Evolutionary conservation across 2,888 invertebrate species (phyloP).

Genomic region (Tinea trinotella): DNA sequence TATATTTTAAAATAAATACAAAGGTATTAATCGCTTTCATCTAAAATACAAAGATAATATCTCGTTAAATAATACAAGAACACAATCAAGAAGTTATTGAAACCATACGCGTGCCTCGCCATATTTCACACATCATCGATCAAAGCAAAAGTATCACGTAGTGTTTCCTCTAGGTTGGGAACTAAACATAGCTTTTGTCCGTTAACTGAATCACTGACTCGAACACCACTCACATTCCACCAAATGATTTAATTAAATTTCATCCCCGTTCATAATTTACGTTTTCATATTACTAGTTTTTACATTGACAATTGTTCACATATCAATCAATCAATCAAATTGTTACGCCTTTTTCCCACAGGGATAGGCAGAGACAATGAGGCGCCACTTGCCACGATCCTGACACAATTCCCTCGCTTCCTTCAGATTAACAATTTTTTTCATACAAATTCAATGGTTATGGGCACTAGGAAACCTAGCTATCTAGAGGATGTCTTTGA

Average conservation of each 20-base stretch:
- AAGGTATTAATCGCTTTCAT: too few relatives aligned
- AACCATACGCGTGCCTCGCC: slow-evolving; percentile 29
- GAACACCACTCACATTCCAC: slow-evolving; percentile 12
- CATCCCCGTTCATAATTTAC: background rate
- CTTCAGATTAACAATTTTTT: too few relatives aligned
- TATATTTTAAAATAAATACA: too few relatives aligned
- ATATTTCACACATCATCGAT: slow-evolving; percentile 49
- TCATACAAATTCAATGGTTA: too few relatives aligned
- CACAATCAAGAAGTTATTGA: too few relatives aligned
- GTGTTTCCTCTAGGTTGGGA: background rate
- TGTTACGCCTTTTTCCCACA: too few relatives aligned
- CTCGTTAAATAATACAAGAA: background rate
- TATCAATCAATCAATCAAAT: too few relatives aligned
- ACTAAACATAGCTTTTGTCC: background rate
- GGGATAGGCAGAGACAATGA: too few relatives aligned
- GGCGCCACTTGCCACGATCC: too few relatives aligned
- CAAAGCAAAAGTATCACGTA: slow-evolving; percentile 36
- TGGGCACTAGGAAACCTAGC: too few relatives aligned
- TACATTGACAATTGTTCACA: background rate
- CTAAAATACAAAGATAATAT: background rate
- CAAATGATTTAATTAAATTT: slow-evolving; percentile 9
- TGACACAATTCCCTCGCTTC: too few relatives aligned
- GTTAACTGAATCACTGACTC: slow-evolving; percentile 11
- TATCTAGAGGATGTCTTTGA: too few relatives aligned
- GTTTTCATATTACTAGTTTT: slow-evolving; percentile 7